Conservation (phyloP, 2,113 vertebrate species). For the Erpornis zantholeuca region DNA sequence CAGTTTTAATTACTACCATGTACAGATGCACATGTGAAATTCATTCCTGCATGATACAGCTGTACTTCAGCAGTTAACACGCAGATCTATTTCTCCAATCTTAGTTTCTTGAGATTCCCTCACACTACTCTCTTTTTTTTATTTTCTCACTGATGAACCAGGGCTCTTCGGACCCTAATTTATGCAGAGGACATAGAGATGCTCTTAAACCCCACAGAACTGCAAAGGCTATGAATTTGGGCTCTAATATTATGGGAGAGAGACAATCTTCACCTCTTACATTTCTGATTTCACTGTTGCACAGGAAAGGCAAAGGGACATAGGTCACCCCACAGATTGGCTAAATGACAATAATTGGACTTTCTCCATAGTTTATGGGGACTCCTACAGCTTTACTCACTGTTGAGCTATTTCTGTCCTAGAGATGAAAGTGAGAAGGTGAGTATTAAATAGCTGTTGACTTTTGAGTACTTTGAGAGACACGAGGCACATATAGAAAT, state of each 20-base stretch:
- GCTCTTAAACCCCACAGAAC: neutral
- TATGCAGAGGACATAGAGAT: neutral
- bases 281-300: neutral
- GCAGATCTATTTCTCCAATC: neutral
- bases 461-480: neutral
- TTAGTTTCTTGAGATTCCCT: neutral
- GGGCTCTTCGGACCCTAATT: neutral
- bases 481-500: fast-evolving
- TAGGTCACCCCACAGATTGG: fast-evolving
- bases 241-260: neutral
- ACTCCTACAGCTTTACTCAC: neutral
- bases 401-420: neutral
- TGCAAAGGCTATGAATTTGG: neutral
- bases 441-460: neutral
- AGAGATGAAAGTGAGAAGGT: neutral
- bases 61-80: neutral
- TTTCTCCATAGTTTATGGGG: neutral
- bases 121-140: fast-evolving
- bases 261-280: neutral
- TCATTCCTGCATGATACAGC: neutral
- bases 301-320: neutral
- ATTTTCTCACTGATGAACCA: neutral
- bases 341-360: neutral
- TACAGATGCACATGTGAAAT: neutral
- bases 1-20: neutral